Evolutionary conservation across 2,888 invertebrate species (phyloP), one percentile per base, ranked within the genome.

Genomic region (Conops quadrifasciatus): DNA sequence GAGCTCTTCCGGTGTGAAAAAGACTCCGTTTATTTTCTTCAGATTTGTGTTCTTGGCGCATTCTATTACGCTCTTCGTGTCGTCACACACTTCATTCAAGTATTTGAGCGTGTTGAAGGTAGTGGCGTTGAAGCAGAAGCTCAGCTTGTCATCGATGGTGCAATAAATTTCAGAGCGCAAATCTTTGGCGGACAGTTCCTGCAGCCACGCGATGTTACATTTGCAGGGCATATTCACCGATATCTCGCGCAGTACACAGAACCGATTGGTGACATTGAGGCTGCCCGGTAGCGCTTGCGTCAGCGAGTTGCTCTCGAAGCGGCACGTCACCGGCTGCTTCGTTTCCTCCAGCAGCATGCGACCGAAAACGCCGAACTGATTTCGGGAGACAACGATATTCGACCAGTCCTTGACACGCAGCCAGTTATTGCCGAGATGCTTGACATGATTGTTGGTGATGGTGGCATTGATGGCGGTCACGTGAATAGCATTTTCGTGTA

Each of bases 131-230:
- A 86, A 83, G 70, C 86, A 86, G 3, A 71, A 72, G 3, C 76
- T 72, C 51, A 84, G 67, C 1, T 77, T 76, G 19, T 79, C 72
- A 45, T 78, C 77, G 4, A 86, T 74, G 2, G 75, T 78, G 67
- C 86, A 86, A 67, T 84, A 83, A 13, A 79, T 78, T 72, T 85
- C 83, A 2, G 85, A 78, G 47, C 80, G 78, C n/a, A 85, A 72
- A 74, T 86, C 84, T 24, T 80, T 80, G 13, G 79, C 77, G 43
- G 83, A 81, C 3, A 85, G 73, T 1, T 75, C 71, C 2, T 79
- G 73, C 49, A 85, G 71, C 83, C 84, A 85, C 1, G 73, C 72
- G 26, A 76, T 78, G 47, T 81, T 79, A 72, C 86, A 86, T n/a
- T 74, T 77, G 58, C 86, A 86, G 11, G 75, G 71, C 2, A 80